Conservation (phyloP, 2,888 invertebrate genomes). For the Apocheima hispidaria region DNA sequence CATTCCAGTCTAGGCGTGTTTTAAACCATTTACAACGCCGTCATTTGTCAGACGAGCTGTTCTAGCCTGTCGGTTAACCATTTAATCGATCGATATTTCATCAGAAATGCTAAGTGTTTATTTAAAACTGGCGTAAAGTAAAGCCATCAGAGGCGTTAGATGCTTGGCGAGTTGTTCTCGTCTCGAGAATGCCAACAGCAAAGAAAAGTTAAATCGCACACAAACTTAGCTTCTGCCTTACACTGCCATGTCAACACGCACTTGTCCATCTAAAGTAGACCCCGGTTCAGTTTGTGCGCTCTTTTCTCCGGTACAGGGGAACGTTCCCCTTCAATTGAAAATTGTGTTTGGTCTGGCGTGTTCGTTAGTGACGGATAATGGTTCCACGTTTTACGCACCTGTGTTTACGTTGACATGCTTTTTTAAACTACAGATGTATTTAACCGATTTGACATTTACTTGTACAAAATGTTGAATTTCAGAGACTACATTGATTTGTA, state of each 20-base stretch:
- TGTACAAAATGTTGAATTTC: no score
- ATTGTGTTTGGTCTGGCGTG: slow-evolving; percentile 23
- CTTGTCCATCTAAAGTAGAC: slow-evolving; percentile 11
- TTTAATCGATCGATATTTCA: no score
- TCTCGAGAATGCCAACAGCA: no score
- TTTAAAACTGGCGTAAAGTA: no score
- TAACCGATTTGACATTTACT: background rate
- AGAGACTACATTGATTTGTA: no score
- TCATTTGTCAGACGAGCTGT: no score
- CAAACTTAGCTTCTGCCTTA: slow-evolving; percentile 4
- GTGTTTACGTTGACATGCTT: slow-evolving; percentile 12
- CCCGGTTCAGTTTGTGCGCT: slow-evolving; percentile 22
- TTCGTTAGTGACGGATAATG: slow-evolving; percentile 34
- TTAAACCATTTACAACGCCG: no score
- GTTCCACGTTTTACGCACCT: slow-evolving; percentile 10
- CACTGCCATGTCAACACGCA: slow-evolving; percentile 1
- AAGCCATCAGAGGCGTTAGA: no score
- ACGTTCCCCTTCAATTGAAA: background rate
- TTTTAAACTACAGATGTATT: background rate
- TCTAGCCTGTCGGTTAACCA: no score
- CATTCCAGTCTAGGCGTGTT: no score
- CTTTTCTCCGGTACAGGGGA: slow-evolving; percentile 13
- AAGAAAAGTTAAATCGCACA: background rate
- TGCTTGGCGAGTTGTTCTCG: no score
- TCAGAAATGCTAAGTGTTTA: no score